Percentiles rank a stretch among this genome's conserved stretches.
These are phyloP conservation scores for Perca flavescens DNA, from an alignment of 2,113 vertebrate genomes.

Conservation along the genomic window DNA sequence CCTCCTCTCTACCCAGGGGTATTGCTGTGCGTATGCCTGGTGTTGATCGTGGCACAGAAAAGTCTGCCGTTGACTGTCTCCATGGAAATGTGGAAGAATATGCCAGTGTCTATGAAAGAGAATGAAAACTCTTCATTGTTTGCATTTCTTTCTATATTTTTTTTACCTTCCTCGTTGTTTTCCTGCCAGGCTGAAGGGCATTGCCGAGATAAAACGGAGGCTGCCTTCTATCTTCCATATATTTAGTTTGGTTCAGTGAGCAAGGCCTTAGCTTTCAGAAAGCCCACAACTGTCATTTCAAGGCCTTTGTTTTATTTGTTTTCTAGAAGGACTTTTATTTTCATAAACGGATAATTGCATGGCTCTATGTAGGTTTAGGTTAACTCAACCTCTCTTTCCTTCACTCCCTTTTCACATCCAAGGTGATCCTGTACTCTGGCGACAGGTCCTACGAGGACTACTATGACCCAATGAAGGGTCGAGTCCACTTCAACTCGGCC, in stretches of 20 bases:
- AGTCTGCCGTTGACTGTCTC: conserved; percentile 59
- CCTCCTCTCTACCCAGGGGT: conserved; percentile 52
- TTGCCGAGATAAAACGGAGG: conserved; percentile 51
- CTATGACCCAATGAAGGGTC: conserved; percentile 82
- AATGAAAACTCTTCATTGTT: conserved; percentile 62
- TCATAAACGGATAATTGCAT: neutral
- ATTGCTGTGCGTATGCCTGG: conserved; percentile 50
- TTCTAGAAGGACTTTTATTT: neutral
- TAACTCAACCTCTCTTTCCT: conserved; percentile 2
- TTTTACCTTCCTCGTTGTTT: conserved; percentile 1
- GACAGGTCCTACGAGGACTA: conserved; percentile 89
- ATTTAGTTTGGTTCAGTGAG: conserved; percentile 49
- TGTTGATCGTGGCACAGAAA: conserved; percentile 63
- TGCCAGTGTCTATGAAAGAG: conserved; percentile 43
- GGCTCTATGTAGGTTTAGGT: too few species aligned
- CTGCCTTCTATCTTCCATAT: conserved; percentile 37
- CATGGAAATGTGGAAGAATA: conserved; percentile 62
- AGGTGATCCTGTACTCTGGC: conserved; percentile 92
- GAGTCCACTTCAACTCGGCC: conserved; percentile 89
- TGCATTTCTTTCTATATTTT: conserved; percentile 25
- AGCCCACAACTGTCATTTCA: conserved; percentile 39
- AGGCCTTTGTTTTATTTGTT: conserved; percentile 30
- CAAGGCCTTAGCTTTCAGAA: conserved; percentile 27
- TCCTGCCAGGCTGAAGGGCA: conserved; percentile 68
- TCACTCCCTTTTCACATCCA: conserved; percentile 57